Evolutionary conservation across 1,140 invertebrate genomes (phyloP).

Genomic region (Drosophila quadrilineata): DNA sequence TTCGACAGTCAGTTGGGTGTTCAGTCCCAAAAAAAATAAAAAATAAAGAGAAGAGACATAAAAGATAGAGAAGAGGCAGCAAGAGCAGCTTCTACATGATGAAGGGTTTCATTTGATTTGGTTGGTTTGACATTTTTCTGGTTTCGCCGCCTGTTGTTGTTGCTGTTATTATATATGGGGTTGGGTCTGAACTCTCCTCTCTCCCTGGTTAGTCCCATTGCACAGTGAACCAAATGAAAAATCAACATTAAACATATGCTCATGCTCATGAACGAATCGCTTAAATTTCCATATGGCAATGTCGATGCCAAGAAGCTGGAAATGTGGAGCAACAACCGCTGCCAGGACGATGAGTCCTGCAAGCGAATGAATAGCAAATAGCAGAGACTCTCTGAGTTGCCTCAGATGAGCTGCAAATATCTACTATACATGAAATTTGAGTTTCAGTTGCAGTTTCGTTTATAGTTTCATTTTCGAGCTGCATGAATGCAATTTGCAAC

Average conservation of each 20-base stretch:
- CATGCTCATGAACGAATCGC: conserved; percentile 60
- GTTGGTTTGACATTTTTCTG: conserved; percentile 70
- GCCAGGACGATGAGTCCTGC: background rate
- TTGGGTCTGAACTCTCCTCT: conserved; percentile 5
- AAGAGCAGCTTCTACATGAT: conserved; percentile 67
- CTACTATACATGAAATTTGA: too few species aligned
- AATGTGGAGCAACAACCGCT: conserved; percentile 20
- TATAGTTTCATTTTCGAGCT: too few species aligned
- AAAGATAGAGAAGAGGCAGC: too few species aligned
- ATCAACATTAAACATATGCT: conserved; percentile 73
- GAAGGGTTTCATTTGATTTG: conserved; percentile 78
- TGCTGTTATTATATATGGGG: background rate
- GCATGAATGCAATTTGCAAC: conserved; percentile 1
- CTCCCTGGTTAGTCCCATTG: conserved; percentile 2
- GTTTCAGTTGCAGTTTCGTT: too few species aligned
- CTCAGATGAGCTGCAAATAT: too few species aligned
- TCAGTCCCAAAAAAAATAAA: conserved; percentile 59
- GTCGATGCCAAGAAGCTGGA: conserved; percentile 6
- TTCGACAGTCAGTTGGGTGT: conserved; percentile 52
- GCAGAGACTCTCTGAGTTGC: too few species aligned
- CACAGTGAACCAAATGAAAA: conserved; percentile 56
- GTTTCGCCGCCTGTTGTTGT: conserved; percentile 56
- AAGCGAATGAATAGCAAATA: conserved; percentile 16
- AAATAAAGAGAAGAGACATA: too few species aligned
- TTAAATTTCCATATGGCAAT: conserved; percentile 63